These are phyloP conservation scores for Sepioteuthis lessoniana DNA, from an alignment of 2,888 invertebrate genomes.

Conservation along the genomic window DNA sequence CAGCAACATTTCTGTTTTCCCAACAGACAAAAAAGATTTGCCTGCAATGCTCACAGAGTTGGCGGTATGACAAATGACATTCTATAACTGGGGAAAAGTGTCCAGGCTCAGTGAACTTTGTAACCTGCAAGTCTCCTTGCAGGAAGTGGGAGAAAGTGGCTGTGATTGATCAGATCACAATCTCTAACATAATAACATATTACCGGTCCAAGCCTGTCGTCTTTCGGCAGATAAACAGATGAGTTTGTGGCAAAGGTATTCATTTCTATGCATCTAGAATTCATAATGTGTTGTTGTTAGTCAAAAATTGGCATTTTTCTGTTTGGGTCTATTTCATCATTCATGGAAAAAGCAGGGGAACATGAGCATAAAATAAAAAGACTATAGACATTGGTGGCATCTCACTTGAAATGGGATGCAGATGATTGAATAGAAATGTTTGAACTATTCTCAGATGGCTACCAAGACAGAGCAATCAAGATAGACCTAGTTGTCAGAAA, in stretches of 20 bases:
- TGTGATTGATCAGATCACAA: slow-evolving; percentile 12
- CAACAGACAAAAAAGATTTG: background rate
- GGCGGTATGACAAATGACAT: slow-evolving; percentile 39
- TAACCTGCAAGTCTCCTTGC: slow-evolving; percentile 12
- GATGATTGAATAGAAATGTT: background rate
- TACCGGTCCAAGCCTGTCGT: slow-evolving; percentile 41
- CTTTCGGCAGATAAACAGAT: slow-evolving; percentile 43
- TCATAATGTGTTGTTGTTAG: slow-evolving; percentile 6
- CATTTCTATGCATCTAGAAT: slow-evolving; percentile 24
- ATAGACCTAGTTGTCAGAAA: background rate
- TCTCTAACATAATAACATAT: slow-evolving; percentile 39
- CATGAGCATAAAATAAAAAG: background rate
- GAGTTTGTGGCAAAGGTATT: slow-evolving; percentile 24
- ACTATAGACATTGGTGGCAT: slow-evolving; percentile 2
- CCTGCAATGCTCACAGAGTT: background rate
- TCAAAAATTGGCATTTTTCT: slow-evolving; percentile 20
- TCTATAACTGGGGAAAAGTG: slow-evolving; percentile 24
- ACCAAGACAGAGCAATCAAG: background rate
- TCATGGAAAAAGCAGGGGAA: background rate
- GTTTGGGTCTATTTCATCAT: slow-evolving; percentile 20
- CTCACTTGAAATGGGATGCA: background rate
- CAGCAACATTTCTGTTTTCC: background rate
- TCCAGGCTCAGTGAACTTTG: slow-evolving; percentile 40
- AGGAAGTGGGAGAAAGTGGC: background rate
- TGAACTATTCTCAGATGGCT: background rate